Base-by-base conservation (phyloP, 1,140 invertebrate genomes). In the Rhopalosiphum maidis region DNA sequence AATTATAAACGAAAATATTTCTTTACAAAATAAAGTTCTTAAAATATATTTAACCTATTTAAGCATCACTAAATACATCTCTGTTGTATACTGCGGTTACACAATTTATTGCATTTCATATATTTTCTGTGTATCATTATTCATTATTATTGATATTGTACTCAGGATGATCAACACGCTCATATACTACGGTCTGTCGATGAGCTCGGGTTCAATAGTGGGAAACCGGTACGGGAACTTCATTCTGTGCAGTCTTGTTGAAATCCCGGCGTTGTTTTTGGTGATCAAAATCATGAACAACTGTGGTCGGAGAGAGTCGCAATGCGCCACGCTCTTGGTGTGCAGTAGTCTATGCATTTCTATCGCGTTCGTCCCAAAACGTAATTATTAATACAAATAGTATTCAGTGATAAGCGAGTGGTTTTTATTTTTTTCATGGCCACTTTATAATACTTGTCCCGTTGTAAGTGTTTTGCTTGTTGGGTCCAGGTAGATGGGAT, bases 151-250 rank as follows among this genome's bases (percentile, higher is more conserved):
- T 68, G 2, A 6, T 89, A 21, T 30, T 37, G 0, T n/a, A n/a
- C 25, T 23, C 93, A 97, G 97, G 97, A 96, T 96, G 43, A 96
- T 97, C 15, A 97, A 97, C 95, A 96, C 96, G 15, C 96, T 97
- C 92, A 96, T 97, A 5, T 98, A 96, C 94, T 97, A 97, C 94
- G 97, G 97, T 6, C 94, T 98, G 30, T 97, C 97, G 0, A 95
- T 97, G 48, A 97, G 97, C 94, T 93, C 94, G 8, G 94, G 94
- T 15, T 43, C 90, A 25, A 94, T 94, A 35, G 94, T 91, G 51
- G 94, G 94, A 1, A 94, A 94, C 55, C 88, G 87, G 41, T 96
- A 96, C 94, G 83, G 96, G 9, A 96, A 96, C 94, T 96, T 96
- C 94, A 94, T 95, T 25, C 94, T 96, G n/a, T 95, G 95, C 35